phyloP scores from a whole-genome alignment of 2,888 invertebrate species.

The Maniola hyperantus region DNA sequence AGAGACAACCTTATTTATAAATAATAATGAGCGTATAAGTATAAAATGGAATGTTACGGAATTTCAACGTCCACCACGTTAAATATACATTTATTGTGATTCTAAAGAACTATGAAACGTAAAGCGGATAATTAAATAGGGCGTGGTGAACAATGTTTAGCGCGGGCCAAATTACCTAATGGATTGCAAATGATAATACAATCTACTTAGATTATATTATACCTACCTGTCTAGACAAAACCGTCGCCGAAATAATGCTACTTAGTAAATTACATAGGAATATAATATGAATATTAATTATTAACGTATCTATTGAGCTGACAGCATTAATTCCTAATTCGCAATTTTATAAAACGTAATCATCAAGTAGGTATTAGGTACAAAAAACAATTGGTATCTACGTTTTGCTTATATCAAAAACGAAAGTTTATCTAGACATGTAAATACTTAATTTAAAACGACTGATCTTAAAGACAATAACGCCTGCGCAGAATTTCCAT shows the following conservation, averaged over 20 bases:
- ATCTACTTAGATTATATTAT: constrained; percentile 14
- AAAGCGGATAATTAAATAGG: constrained; percentile 10
- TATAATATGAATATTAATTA: not conserved
- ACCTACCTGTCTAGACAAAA: constrained; percentile 19
- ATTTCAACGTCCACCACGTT: constrained; percentile 52
- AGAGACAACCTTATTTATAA: constrained; percentile 73
- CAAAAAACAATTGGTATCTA: not conserved
- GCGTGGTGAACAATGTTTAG: constrained; percentile 29
- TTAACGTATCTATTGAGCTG: not conserved
- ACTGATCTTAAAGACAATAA: not conserved
- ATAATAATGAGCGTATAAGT: constrained; percentile 60
- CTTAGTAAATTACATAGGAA: not conserved
- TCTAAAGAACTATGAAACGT: constrained; percentile 22
- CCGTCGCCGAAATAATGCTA: too few relatives aligned
- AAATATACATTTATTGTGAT: constrained; percentile 15
- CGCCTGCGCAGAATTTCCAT: constrained; percentile 17
- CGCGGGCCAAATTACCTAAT: constrained; percentile 21
- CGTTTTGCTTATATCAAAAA: not conserved
- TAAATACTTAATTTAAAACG: constrained; percentile 3
- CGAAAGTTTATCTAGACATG: constrained; percentile 17
- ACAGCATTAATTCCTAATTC: not conserved
- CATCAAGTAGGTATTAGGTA: not conserved
- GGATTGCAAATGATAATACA: constrained; percentile 11
- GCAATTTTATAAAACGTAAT: not conserved
- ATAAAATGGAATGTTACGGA: constrained; percentile 62